Conservation (phyloP, 2,888 invertebrate genomes). For the Arenicola marina region DNA sequence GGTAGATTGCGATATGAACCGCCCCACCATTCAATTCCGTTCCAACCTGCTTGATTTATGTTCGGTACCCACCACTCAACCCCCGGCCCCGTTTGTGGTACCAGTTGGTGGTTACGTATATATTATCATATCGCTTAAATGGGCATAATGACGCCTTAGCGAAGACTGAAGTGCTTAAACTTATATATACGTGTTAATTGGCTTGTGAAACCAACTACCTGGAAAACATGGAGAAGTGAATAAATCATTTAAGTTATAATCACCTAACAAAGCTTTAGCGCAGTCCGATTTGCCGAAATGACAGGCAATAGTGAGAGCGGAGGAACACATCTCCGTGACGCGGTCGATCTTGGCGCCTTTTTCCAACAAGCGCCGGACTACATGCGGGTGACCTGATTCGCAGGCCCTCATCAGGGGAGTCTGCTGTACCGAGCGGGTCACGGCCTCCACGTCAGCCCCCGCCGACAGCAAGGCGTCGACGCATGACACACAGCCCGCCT, state of each 20-base stretch:
- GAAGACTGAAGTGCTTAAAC: no score
- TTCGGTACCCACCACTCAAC: no score
- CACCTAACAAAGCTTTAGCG: slow-evolving; percentile 21
- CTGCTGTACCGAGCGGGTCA: slow-evolving; percentile 12
- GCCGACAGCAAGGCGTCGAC: slow-evolving; percentile 13
- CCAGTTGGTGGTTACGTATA: no score
- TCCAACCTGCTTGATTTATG: no score
- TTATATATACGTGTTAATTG: no score
- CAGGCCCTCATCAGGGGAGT: slow-evolving; percentile 30
- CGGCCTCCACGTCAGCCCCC: slow-evolving; percentile 23
- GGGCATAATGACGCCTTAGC: no score
- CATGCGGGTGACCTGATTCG: slow-evolving; percentile 20
- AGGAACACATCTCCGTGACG: slow-evolving; percentile 24
- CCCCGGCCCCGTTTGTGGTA: no score
- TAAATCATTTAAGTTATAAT: not conserved
- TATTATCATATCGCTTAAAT: no score
- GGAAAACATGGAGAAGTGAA: not conserved
- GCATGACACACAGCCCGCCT: slow-evolving; percentile 9
- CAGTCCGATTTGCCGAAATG: slow-evolving; percentile 21
- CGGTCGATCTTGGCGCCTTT: slow-evolving; percentile 24
- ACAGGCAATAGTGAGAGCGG: slow-evolving; percentile 28
- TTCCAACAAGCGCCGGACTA: slow-evolving; percentile 15
- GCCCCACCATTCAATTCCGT: no score
- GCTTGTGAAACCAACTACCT: not conserved
- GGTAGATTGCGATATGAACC: no score